A percentile compares a stretch with the other conserved stretches of the same genome.
These are phyloP conservation scores for Delia radicum DNA, from an alignment of 1,140 invertebrate genomes.

Conservation along the genomic window DNA sequence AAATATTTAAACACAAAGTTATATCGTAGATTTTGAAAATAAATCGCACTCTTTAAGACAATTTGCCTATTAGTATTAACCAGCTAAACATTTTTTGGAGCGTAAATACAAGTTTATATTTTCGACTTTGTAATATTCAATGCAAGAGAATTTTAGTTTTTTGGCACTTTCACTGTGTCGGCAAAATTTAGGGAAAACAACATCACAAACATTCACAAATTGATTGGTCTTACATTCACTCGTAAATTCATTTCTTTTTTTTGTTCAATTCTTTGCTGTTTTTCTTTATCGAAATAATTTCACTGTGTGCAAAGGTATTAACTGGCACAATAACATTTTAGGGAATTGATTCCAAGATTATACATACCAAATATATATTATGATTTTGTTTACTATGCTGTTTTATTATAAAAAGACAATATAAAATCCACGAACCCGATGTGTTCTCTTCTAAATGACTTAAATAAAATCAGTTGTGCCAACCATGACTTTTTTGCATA, in stretches of 20 bases:
- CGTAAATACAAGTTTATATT: no score
- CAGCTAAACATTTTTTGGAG: no score
- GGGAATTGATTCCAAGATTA: neutral
- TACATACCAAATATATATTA: conserved; percentile 13
- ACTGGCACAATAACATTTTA: neutral
- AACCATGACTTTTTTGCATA: conserved; percentile 19
- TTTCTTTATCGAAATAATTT: neutral
- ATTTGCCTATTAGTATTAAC: no score
- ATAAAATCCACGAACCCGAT: conserved; percentile 13
- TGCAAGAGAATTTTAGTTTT: neutral
- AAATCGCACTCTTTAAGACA: no score
- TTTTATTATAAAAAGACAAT: conserved; percentile 17
- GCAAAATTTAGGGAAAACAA: neutral
- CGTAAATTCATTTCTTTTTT: no score
- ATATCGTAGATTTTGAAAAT: no score
- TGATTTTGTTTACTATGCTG: conserved; percentile 16
- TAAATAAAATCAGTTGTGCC: conserved; percentile 17
- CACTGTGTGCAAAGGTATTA: no score
- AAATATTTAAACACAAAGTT: no score
- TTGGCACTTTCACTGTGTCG: neutral
- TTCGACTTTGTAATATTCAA: no score
- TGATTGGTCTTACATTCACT: neutral
- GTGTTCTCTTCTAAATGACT: conserved; percentile 16
- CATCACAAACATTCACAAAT: conserved; percentile 12
- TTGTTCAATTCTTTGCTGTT: neutral